phyloP scores from a whole-genome alignment of 1,140 invertebrate genomes.

The Drosophila santomea region DNA sequence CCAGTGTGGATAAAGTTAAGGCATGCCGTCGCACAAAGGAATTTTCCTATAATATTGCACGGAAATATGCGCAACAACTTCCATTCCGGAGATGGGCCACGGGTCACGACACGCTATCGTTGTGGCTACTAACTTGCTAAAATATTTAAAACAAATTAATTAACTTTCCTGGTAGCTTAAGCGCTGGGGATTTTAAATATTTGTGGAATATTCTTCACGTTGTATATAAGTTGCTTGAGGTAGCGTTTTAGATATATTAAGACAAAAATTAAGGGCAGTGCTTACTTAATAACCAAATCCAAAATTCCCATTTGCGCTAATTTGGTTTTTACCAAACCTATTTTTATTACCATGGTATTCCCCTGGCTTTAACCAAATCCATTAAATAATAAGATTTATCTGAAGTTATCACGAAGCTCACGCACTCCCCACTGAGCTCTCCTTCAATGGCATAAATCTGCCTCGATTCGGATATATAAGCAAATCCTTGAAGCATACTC shows the following conservation, averaged over 20 bases:
- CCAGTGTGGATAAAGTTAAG: conserved; percentile 41
- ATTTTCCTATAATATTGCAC: conserved; percentile 53
- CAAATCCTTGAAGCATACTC: background rate
- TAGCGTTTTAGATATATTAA: too few relatives aligned
- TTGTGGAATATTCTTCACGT: too few relatives aligned
- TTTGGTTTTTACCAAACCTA: background rate
- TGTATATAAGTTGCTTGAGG: too few relatives aligned
- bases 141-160: background rate
- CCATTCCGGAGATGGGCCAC: too few relatives aligned
- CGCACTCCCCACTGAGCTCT: background rate
- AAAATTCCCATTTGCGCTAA: too few relatives aligned
- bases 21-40: conserved; percentile 47
- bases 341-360: background rate
- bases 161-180: background rate
- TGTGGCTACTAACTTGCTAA: background rate
- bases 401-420: conserved; percentile 3
- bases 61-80: conserved; percentile 20
- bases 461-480: conserved; percentile 3
- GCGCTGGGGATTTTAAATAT: too few relatives aligned
- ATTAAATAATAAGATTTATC: background rate
- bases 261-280: too few relatives aligned
- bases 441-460: conserved; percentile 8
- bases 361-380: background rate
- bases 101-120: background rate
- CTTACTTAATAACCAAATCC: too few relatives aligned